Evolutionary conservation across 2,797 vertebrate genomes (phyloP).

Genomic region (Hydrolagus colliei): DNA sequence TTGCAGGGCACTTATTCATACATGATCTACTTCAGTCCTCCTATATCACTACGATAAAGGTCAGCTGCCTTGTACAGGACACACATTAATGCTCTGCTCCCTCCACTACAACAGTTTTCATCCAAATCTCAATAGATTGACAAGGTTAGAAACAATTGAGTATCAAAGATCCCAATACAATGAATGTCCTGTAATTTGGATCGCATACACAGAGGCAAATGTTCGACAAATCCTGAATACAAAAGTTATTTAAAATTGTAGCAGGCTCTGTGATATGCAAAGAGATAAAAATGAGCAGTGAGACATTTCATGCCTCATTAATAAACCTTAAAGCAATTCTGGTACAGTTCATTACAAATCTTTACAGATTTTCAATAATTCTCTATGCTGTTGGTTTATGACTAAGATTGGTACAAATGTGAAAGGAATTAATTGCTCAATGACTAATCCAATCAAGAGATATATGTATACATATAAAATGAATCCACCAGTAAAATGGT

Average conservation of each 20-base stretch:
- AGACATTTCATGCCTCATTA: not conserved
- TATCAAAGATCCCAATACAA: not conserved
- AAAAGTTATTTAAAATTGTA: slow-evolving; percentile 5
- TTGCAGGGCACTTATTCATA: no score
- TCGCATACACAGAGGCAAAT: not conserved
- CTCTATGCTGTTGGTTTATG: not conserved
- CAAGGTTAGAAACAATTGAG: not conserved
- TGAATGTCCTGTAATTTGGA: not conserved
- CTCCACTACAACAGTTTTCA: not conserved
- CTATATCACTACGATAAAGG: not conserved
- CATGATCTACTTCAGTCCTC: not conserved
- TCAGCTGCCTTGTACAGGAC: no score
- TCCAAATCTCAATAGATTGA: not conserved
- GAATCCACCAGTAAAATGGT: not conserved
- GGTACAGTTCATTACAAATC: slow-evolving; percentile 42
- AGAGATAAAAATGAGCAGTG: slow-evolving; percentile 35
- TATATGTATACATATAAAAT: not conserved
- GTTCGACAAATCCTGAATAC: not conserved
- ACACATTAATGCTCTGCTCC: no score
- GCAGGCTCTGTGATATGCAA: not conserved
- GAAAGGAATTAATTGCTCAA: not conserved
- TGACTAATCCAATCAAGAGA: not conserved
- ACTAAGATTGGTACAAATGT: slow-evolving; percentile 3
- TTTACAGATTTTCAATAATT: slow-evolving; percentile 14
- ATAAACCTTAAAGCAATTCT: slow-evolving; percentile 22